Evolutionary conservation across 2,888 invertebrate genomes (phyloP).

Genomic region (Leptothorax acervorum): DNA sequence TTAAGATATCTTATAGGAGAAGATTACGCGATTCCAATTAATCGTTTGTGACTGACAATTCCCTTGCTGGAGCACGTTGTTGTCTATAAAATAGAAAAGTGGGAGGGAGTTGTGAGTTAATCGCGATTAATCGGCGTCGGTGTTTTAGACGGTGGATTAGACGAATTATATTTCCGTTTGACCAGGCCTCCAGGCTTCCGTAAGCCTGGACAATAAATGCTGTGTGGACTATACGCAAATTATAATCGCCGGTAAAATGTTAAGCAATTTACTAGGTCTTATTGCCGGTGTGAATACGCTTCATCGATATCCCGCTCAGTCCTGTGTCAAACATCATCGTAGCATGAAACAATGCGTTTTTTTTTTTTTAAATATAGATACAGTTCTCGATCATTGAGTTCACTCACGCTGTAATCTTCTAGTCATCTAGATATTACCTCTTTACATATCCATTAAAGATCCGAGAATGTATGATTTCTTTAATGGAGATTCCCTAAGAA

Average conservation of each 20-base stretch:
- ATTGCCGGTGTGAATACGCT: conserved; percentile 55
- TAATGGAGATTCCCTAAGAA: neutral
- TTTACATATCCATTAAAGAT: conserved; percentile 1
- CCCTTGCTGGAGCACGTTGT: neutral
- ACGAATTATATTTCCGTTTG: conserved; percentile 52
- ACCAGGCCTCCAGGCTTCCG: conserved; percentile 47
- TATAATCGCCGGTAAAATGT: conserved; percentile 69
- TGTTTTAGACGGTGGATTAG: conserved; percentile 8
- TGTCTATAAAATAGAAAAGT: conserved; percentile 5
- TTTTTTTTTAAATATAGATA: conserved; percentile 30
- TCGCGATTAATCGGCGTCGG: conserved; percentile 16
- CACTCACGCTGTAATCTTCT: conserved; percentile 15
- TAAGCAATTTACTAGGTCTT: conserved; percentile 62
- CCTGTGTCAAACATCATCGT: conserved; percentile 16
- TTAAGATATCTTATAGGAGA: conserved; percentile 23
- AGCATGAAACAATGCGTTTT: conserved; percentile 1
- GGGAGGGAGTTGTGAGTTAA: conserved; percentile 14
- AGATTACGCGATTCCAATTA: conserved; percentile 5
- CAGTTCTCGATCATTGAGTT: conserved; percentile 5
- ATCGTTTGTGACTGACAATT: conserved; percentile 10
- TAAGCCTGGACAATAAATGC: conserved; percentile 74
- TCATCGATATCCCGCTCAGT: conserved; percentile 53
- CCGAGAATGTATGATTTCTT: neutral
- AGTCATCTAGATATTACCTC: conserved; percentile 20
- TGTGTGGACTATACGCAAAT: conserved; percentile 82